Evolutionary conservation across 1,140 invertebrate species (phyloP).

Genomic region (Oncopeltus fasciatus): DNA sequence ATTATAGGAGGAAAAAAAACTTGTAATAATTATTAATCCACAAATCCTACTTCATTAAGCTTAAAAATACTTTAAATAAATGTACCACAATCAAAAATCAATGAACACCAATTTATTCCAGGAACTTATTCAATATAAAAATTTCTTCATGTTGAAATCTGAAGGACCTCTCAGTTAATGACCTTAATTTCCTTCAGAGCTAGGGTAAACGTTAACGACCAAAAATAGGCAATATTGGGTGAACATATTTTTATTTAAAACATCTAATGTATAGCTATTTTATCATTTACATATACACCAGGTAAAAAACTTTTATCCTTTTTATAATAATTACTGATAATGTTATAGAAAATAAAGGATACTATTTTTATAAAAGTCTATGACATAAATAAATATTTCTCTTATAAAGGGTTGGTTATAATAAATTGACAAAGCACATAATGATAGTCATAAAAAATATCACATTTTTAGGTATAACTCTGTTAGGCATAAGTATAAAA

Average conservation of each 20-base stretch:
- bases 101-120: no score
- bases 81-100: no score
- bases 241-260: slow-evolving; percentile 8
- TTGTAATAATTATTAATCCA: no score
- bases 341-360: slow-evolving; percentile 4
- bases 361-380: slow-evolving; percentile 2
- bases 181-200: no score
- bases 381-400: slow-evolving; percentile 7
- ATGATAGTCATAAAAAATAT: slow-evolving; percentile 17
- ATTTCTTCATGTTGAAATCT: no score
- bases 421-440: slow-evolving; percentile 14
- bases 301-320: background rate
- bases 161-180: no score
- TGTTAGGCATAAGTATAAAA: slow-evolving; percentile 8
- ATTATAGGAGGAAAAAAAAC: no score
- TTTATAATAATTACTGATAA: slow-evolving; percentile 1
- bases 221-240: no score
- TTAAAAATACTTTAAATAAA: no score
- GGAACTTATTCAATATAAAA: no score
- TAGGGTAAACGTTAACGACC: no score
- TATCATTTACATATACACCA: background rate
- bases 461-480: slow-evolving; percentile 2
- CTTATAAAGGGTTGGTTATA: slow-evolving; percentile 1
- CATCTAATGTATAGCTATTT: background rate
- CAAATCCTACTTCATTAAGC: no score